A percentile compares a stretch with the other conserved stretches of the same genome.
phyloP scores from a whole-genome alignment of 2,888 invertebrate genomes.

The Lasioglossum figueresi region DNA sequence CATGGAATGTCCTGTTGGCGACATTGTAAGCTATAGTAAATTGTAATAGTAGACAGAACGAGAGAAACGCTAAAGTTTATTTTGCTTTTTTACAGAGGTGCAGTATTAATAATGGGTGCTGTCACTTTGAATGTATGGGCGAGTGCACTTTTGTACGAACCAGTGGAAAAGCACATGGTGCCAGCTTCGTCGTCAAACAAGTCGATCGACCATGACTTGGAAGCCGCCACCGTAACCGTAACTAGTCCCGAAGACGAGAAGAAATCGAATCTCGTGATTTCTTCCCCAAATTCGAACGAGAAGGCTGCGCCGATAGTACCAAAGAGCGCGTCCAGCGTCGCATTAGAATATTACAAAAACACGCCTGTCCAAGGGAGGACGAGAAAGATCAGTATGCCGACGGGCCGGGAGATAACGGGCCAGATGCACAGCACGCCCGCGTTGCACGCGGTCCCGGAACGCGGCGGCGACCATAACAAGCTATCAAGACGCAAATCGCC shows the following conservation, averaged over 20 bases:
- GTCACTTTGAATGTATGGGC: conserved; percentile 93
- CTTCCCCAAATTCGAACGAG: conserved; percentile 54
- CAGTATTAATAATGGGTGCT: conserved; percentile 92
- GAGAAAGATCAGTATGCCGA: conserved; percentile 87
- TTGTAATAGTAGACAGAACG: conserved; percentile 16
- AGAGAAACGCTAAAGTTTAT: conserved; percentile 46
- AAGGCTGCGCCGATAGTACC: conserved; percentile 78
- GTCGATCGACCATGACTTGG: conserved; percentile 79
- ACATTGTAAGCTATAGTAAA: conserved; percentile 54
- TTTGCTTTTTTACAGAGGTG: conserved; percentile 87
- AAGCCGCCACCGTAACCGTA: conserved; percentile 78
- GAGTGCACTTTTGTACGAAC: conserved; percentile 93
- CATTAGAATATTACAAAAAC: conserved; percentile 86
- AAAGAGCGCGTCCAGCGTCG: conserved; percentile 89
- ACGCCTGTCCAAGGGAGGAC: conserved; percentile 84
- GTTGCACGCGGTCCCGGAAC: conserved; percentile 90
- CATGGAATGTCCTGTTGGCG: conserved; percentile 52
- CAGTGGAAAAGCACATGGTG: conserved; percentile 92
- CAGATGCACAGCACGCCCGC: conserved; percentile 88
- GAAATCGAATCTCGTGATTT: conserved; percentile 62
- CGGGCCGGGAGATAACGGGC: conserved; percentile 84
- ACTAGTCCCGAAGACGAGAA: conserved; percentile 78
- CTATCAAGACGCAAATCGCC: conserved; percentile 82
- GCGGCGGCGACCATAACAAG: conserved; percentile 81
- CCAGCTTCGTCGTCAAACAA: conserved; percentile 81